phyloP scores from a whole-genome alignment of 2,797 vertebrate species.

The Macroramphosus scolopax region DNA sequence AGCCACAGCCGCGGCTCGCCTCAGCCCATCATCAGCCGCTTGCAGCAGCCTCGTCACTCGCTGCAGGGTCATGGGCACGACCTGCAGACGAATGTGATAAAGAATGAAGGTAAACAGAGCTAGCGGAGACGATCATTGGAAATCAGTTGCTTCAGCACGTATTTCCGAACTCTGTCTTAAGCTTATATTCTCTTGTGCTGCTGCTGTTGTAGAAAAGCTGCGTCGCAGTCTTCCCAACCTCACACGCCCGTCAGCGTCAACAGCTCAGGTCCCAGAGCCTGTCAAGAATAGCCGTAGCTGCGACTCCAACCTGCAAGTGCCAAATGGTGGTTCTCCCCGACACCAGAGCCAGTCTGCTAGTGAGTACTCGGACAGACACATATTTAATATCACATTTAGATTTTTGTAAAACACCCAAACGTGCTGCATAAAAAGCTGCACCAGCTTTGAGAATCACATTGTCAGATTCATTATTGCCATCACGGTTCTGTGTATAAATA shows the following conservation, averaged over 20 bases:
- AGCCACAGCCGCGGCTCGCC: conserved; percentile 84
- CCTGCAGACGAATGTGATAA: conserved; percentile 88
- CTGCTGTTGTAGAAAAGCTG: conserved; percentile 85
- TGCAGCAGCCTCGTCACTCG: conserved; percentile 95
- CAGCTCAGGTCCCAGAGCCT: conserved; percentile 80
- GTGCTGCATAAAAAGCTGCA: background rate
- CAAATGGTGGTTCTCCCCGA: conserved; percentile 92
- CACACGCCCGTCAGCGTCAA: conserved; percentile 75
- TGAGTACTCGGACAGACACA: conserved; percentile 75
- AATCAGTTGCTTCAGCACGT: too few relatives aligned
- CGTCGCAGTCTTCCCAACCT: conserved; percentile 98
- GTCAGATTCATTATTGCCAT: background rate
- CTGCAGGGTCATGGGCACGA: conserved; percentile 90
- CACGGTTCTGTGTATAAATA: conserved; percentile 19
- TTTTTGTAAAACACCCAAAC: conserved; percentile 3
- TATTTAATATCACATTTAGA: background rate
- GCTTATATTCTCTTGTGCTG: conserved; percentile 2
- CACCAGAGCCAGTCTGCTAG: conserved; percentile 94
- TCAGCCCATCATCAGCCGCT: conserved; percentile 92
- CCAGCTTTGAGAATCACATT: background rate
- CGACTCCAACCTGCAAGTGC: conserved; percentile 97
- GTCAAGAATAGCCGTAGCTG: conserved; percentile 96
- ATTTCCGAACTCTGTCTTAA: background rate
- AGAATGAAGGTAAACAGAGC: conserved; percentile 88
- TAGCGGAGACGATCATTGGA: too few relatives aligned